These are phyloP conservation scores for Nothocercus nigrocapillus DNA, from an alignment of 2,113 vertebrate genomes.

Conservation along the genomic window DNA sequence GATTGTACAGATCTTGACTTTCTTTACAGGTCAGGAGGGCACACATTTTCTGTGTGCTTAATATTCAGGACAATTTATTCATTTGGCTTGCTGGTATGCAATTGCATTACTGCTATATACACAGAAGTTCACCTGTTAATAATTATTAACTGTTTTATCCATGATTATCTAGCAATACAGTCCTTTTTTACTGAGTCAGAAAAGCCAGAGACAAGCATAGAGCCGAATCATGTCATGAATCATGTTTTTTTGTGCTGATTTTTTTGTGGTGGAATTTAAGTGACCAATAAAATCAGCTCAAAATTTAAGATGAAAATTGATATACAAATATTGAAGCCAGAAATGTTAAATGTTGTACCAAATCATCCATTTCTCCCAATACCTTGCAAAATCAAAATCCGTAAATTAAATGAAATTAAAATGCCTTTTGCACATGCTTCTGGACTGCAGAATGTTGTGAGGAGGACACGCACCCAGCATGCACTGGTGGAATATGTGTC, in stretches of 20 bases:
- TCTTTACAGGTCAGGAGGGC: background rate
- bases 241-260: background rate
- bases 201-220: background rate
- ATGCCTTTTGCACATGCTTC: background rate
- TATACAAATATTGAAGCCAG: background rate
- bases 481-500: background rate
- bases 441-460: background rate
- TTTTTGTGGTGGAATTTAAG: background rate
- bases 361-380: background rate
- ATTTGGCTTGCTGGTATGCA: background rate
- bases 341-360: background rate
- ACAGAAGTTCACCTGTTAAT: background rate
- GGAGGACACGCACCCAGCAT: background rate
- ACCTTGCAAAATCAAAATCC: background rate
- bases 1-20: background rate
- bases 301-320: background rate
- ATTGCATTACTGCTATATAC: background rate
- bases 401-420: fast-evolving
- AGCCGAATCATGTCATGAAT: background rate
- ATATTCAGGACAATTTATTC: background rate
- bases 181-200: background rate
- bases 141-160: background rate
- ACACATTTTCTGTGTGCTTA: background rate
- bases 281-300: background rate
- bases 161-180: background rate